Evolutionary conservation across 2,888 invertebrate species (phyloP).

Genomic region (Eristalinus sepulchralis): DNA sequence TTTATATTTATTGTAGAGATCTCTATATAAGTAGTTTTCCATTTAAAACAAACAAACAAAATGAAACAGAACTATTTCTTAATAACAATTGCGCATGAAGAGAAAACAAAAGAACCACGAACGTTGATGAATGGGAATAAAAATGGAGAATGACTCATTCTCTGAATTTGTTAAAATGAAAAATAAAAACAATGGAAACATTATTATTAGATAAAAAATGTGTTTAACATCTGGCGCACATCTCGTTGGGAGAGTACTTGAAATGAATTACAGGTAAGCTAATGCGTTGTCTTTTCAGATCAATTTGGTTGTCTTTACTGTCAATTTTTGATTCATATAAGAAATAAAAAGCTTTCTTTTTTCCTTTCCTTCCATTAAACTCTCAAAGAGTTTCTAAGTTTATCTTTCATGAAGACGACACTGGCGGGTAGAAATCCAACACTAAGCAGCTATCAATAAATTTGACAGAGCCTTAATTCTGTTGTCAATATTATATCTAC

Average conservation of each 20-base stretch:
- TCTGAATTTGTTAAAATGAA: conserved; percentile 59
- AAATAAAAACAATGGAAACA: conserved; percentile 46
- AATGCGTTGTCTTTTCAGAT: background rate
- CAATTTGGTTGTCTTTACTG: too few relatives aligned
- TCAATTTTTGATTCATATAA: too few relatives aligned
- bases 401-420: too few relatives aligned
- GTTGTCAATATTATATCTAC: too few relatives aligned
- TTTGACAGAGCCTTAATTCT: too few relatives aligned
- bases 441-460: too few relatives aligned
- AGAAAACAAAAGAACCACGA: background rate
- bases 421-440: too few relatives aligned
- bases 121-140: conserved; percentile 49
- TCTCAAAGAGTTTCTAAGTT: too few relatives aligned
- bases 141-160: conserved; percentile 43
- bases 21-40: conserved; percentile 61
- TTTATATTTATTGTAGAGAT: conserved; percentile 70
- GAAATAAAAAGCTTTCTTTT: too few relatives aligned
- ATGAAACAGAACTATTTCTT: conserved; percentile 30
- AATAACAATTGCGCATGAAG: conserved; percentile 54
- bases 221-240: background rate
- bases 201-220: conserved; percentile 7
- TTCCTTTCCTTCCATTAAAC: too few relatives aligned
- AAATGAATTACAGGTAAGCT: background rate
- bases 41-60: conserved; percentile 22
- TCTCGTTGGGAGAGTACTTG: background rate